These are phyloP conservation scores for Zygothrica quintamaculata DNA, from an alignment of 2,888 invertebrate species.

Conservation along the genomic window DNA sequence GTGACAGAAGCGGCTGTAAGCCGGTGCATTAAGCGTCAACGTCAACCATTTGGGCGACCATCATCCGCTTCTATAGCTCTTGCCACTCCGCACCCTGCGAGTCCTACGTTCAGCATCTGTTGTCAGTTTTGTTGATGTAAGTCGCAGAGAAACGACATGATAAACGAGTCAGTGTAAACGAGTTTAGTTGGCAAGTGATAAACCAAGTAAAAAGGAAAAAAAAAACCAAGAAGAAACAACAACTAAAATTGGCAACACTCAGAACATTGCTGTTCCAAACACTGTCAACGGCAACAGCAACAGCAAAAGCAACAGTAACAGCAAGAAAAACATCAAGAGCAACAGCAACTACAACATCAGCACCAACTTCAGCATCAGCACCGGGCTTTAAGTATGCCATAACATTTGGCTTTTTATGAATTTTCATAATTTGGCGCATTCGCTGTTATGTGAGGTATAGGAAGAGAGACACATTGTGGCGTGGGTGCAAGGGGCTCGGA, in stretches of 20 bases:
- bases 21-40: constrained; percentile 55
- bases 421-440: constrained; percentile 76
- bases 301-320: constrained; percentile 19
- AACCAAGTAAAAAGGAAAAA: constrained; percentile 42
- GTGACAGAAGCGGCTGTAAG: constrained; percentile 28
- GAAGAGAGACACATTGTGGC: background rate
- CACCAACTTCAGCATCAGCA: constrained; percentile 6
- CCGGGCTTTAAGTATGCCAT: constrained; percentile 69
- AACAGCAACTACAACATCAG: too few relatives aligned
- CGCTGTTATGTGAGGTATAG: constrained; percentile 21
- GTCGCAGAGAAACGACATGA: constrained; percentile 59
- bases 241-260: constrained; percentile 62
- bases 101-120: constrained; percentile 39
- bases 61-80: constrained; percentile 13
- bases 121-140: constrained; percentile 54
- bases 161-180: constrained; percentile 70
- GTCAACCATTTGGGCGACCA: constrained; percentile 46
- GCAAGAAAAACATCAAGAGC: too few relatives aligned
- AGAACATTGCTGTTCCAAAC: constrained; percentile 5
- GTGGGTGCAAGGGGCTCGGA: background rate
- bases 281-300: background rate
- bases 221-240: too few relatives aligned
- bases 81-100: background rate
- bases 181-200: constrained; percentile 74
- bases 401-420: constrained; percentile 78